Conservation (phyloP, 2,113 vertebrate genomes). For the Porphyrio hochstetteri region DNA sequence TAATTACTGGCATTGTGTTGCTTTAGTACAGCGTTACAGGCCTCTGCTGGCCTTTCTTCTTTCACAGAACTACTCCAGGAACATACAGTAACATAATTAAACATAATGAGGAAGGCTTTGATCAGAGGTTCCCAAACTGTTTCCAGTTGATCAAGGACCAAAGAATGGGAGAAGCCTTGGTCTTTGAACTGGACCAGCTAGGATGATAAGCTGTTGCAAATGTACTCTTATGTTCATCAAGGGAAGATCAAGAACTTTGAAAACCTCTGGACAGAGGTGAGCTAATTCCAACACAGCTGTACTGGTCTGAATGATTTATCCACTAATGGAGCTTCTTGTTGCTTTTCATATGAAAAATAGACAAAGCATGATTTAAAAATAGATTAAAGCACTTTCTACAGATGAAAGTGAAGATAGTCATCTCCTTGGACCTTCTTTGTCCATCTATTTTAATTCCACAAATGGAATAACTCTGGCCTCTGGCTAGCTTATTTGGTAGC, state of each 20-base stretch:
- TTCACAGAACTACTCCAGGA: background rate
- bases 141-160: background rate
- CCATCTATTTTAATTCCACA: background rate
- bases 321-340: background rate
- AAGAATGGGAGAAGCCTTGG: background rate
- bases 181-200: background rate
- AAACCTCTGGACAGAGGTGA: background rate
- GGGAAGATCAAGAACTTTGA: background rate
- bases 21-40: background rate
- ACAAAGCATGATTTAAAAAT: background rate
- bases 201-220: background rate
- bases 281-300: background rate
- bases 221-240: background rate
- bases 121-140: background rate
- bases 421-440: background rate
- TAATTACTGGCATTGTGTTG: background rate
- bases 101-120: background rate
- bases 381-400: background rate
- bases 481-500: background rate
- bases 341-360: background rate
- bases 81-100: background rate
- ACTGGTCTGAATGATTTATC: background rate
- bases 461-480: background rate
- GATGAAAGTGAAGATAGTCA: background rate
- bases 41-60: background rate